Evolutionary conservation across 35 echinoderm and acorn worm species (phyloP).

Genomic region (Apostichopus californicus): DNA sequence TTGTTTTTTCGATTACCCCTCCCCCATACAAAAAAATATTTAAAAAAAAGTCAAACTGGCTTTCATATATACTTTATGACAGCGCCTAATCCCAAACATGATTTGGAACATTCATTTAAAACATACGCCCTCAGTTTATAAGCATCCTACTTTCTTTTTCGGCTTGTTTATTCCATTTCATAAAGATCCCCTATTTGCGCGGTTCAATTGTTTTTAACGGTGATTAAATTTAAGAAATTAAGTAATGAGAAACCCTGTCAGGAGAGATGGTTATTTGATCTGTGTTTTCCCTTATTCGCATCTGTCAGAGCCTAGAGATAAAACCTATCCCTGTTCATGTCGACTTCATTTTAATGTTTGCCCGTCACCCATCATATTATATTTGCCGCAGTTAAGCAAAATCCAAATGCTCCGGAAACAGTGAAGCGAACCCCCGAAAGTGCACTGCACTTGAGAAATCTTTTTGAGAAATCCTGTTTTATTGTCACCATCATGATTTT

Average conservation of each 20-base stretch:
- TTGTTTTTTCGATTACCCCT: no score
- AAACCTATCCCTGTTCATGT: slow-evolving; percentile 17
- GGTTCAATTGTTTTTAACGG: slow-evolving; percentile 30
- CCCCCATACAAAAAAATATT: no score
- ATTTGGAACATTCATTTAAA: neutral
- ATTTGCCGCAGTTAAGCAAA: slow-evolving; percentile 1
- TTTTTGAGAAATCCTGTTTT: neutral
- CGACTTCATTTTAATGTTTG: slow-evolving; percentile 31
- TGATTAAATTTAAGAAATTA: slow-evolving; percentile 51
- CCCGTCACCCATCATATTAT: slow-evolving; percentile 20
- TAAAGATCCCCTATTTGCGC: slow-evolving; percentile 12
- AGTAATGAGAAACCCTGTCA: slow-evolving; percentile 51
- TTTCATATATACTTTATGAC: no score
- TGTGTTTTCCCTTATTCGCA: neutral
- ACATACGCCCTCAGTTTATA: slow-evolving; percentile 3
- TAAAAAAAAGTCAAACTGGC: no score
- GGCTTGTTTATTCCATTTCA: slow-evolving; percentile 1
- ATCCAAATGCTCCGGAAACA: neutral
- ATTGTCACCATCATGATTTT: neutral
- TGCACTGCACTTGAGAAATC: neutral
- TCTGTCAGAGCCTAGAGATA: slow-evolving; percentile 13
- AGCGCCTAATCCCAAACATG: no score
- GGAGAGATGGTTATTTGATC: slow-evolving; percentile 33
- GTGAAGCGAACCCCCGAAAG: slow-evolving; percentile 6
- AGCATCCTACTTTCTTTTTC: neutral